phyloP scores from a whole-genome alignment of 2,888 invertebrate species.

The Lasioglossum figueresi region DNA sequence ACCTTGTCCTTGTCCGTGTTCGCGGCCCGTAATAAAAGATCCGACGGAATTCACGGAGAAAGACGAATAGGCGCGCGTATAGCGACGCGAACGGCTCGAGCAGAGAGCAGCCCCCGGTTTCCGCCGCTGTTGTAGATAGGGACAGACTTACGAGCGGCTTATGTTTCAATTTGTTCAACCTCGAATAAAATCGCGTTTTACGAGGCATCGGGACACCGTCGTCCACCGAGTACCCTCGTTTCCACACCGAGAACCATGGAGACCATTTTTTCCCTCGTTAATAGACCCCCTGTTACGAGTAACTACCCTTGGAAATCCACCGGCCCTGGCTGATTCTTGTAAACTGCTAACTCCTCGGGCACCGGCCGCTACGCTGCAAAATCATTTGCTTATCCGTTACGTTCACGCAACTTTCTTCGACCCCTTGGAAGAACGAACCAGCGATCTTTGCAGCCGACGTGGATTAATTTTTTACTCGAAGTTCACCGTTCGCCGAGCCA shows the following conservation, averaged over 20 bases:
- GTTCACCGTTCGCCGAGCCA: not conserved
- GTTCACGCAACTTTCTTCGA: not conserved
- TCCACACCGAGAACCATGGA: conserved; percentile 39
- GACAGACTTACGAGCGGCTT: conserved; percentile 74
- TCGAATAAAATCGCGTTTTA: conserved; percentile 75
- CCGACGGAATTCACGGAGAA: conserved; percentile 53
- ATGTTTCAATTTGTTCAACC: conserved; percentile 76
- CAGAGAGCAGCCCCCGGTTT: conserved; percentile 18
- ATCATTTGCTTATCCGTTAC: conserved; percentile 33
- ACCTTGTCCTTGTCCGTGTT: conserved; percentile 64
- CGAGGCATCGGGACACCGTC: conserved; percentile 66
- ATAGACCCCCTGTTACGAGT: conserved; percentile 48
- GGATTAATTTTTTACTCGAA: not conserved
- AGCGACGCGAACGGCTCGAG: conserved; percentile 33
- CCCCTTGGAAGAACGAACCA: conserved; percentile 12
- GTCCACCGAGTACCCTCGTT: conserved; percentile 37
- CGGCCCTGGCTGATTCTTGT: conserved; percentile 1
- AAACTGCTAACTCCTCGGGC: conserved; percentile 35
- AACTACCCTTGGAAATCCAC: conserved; percentile 18
- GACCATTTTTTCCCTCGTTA: conserved; percentile 53
- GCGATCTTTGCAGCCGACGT: not conserved
- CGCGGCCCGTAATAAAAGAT: conserved; percentile 62
- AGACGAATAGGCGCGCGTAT: conserved; percentile 55
- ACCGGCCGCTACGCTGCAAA: not conserved
- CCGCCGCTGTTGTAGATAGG: conserved; percentile 52